Evolutionary conservation across 2,888 invertebrate genomes (phyloP).

Genomic region (Ophraella communa): DNA sequence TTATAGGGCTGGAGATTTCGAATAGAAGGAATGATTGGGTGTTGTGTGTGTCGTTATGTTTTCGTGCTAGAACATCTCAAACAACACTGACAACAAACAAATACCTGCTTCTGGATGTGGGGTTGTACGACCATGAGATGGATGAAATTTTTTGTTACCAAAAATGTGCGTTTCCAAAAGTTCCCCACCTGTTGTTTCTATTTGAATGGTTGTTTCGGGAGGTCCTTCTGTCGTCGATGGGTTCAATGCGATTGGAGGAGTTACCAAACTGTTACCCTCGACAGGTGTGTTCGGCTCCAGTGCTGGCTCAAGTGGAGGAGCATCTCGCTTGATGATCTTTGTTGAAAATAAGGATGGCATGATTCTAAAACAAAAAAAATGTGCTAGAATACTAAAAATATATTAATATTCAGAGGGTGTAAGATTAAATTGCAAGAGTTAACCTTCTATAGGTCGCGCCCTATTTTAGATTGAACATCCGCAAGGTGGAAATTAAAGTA

Average conservation of each 20-base stretch:
- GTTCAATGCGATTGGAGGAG: background rate
- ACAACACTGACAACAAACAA: constrained; percentile 26
- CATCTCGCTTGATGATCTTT: constrained; percentile 19
- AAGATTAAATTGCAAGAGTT: too few relatives aligned
- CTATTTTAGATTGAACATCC: too few relatives aligned
- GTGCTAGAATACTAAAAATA: too few relatives aligned
- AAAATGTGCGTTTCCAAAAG: constrained; percentile 41
- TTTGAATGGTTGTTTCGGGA: constrained; percentile 1
- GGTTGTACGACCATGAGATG: constrained; percentile 46
- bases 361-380: constrained; percentile 27
- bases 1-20: background rate
- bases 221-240: constrained; percentile 1
- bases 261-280: background rate
- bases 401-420: too few relatives aligned
- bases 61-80: constrained; percentile 9
- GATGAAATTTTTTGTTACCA: constrained; percentile 47
- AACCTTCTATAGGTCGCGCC: too few relatives aligned
- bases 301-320: constrained; percentile 4
- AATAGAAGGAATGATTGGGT: background rate
- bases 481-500: too few relatives aligned
- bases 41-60: constrained; percentile 5
- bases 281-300: background rate
- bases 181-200: constrained; percentile 33
- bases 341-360: constrained; percentile 28
- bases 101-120: constrained; percentile 47